Evolutionary conservation across 2,797 vertebrate species (phyloP), one percentile per base, ranked within the genome.

Genomic region (Ambastaia sidthimunki): DNA sequence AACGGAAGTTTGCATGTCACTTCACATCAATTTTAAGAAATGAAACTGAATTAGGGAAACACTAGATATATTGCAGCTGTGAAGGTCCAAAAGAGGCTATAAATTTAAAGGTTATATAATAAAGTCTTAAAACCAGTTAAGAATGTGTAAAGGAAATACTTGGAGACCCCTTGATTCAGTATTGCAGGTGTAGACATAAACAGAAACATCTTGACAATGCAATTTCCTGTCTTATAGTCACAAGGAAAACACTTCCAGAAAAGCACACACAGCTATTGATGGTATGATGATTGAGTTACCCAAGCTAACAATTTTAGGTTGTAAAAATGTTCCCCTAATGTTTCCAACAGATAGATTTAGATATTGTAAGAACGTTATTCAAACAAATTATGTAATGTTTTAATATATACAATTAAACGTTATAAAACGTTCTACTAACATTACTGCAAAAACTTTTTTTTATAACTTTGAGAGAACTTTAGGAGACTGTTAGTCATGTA

Each of bases 31-130:
- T 44, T n/a, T 25, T 9, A 67, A 13, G 59, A 82, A 82, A 82
- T 74, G 76, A 74, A 41, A 44, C 23, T 2, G 52, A 63, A 31
- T 52, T 16, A 74, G 34, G 59, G 12, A 75, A 19, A 44, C 31
- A 50, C 54, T 55, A 76, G 69, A 47, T 78, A 85, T 72, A 50
- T 75, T 76, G 68, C 74, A 62, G 70, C 79, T 60, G 55, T 41
- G 63, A 77, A 65, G 37, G 68, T 55, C 52, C 74, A 62, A 86
- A 83, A 75, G 54, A 68, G 28, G 31, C 77, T 9, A 9, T 41
- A 41, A 41, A 41, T 41, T 3, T 41, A 41, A 41, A 41, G 37
- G 37, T 41, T 41, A 41, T 10, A 76, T 75, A 66, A 47, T 59
- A 25, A 67, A 83, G 79, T 66, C 31, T 48, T 50, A 52, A 63